Evolutionary conservation across 2,888 invertebrate genomes (phyloP), one percentile per base, ranked within the genome.

Genomic region (Oligia fasciuncula): DNA sequence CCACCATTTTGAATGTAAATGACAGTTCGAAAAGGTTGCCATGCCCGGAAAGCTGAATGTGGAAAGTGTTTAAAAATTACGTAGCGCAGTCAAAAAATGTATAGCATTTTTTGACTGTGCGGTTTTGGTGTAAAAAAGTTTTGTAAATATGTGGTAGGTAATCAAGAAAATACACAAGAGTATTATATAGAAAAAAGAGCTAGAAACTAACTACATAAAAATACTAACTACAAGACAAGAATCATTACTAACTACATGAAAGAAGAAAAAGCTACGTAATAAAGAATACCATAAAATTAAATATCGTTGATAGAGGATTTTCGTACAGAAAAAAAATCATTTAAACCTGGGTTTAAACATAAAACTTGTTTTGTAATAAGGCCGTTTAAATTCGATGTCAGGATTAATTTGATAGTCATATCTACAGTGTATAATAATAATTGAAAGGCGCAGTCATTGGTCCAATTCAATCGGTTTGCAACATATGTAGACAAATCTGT

Each of bases 401-500:
- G 13, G 13, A 49, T 49, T 49, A 14, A 49, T 49, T 4, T 14
- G 4, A 49, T 49, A 14, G 49, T 49, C 29, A 29, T 29, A 29
- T 46, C 46, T 13, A 49, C 49, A 49, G 13, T 19, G 13, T 51
- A 19, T n/a, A 60, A 35, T 17, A 51, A 70, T 49, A 70, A 81
- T 81, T 87, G 73, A 80, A 77, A 72, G 60, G 13, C 66, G 74
- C 65, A 79, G 35, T 65, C 51, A 66, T 72, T 66, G 68, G 65
- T 72, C 29, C 70, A 80, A 70, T 80, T 40, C 82, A 84, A 88
- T 83, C 40, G 65, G 78, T 75, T 78, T 73, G n/a, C 35, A 69
- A 68, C 60, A 54, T 43, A 54, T 46, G 51, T 66, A 82, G 80
- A 90, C 90, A 92, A 91, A 91, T 91, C 88, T 79, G 87, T 73